A percentile compares a stretch with the other conserved stretches of the same genome.
Evolutionary conservation across 2,113 vertebrate genomes (phyloP).

Genomic region (Eidolon helvum): DNA sequence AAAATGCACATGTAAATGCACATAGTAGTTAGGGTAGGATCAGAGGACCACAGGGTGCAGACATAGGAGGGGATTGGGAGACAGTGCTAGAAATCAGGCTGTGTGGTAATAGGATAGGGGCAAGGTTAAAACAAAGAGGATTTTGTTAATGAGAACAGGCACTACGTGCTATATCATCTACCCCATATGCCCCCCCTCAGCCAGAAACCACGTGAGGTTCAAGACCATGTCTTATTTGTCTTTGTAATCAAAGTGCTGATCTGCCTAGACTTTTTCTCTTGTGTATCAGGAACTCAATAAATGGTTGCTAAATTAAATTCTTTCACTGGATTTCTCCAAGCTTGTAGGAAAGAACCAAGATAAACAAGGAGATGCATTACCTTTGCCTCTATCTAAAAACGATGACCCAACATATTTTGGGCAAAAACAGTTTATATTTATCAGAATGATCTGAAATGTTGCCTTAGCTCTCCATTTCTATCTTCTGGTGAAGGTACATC

Average conservation of each 20-base stretch:
- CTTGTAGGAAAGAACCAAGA: not conserved
- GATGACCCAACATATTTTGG: not conserved
- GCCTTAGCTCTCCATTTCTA: not conserved
- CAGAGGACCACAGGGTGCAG: not conserved
- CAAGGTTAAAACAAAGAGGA: not conserved
- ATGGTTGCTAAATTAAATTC: conserved; percentile 1
- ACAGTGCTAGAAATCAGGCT: not conserved
- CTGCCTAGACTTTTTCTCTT: not conserved
- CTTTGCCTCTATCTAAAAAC: conserved; percentile 10
- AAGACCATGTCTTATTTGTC: not conserved
- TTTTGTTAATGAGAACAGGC: not conserved
- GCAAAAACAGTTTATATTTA: not conserved
- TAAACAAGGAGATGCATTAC: not conserved
- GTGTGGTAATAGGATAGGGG: not conserved
- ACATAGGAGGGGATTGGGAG: not conserved
- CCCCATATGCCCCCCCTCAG: not conserved
- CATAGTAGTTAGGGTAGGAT: not conserved
- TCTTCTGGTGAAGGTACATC: not conserved
- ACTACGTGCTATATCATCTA: too few species aligned
- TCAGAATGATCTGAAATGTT: not conserved
- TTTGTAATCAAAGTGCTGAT: conserved; percentile 2
- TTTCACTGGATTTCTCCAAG: not conserved
- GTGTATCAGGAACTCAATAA: not conserved
- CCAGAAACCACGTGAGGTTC: not conserved
- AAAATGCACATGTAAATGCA: not conserved